phyloP scores from a whole-genome alignment of 2,888 invertebrate genomes.

The Ditula angustiorana region DNA sequence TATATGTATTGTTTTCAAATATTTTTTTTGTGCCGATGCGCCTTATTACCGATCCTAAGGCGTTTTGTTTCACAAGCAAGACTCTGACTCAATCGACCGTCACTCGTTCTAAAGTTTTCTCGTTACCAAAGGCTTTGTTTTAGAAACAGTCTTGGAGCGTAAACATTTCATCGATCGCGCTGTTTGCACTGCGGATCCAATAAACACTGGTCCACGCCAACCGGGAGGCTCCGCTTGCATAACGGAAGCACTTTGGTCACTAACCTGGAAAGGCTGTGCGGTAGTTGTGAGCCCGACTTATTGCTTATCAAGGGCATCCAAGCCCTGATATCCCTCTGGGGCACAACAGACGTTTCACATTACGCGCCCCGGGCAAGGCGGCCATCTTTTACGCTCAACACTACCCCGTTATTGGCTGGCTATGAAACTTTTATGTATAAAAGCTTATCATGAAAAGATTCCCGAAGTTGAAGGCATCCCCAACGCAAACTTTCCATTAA shows the following conservation, averaged over 20 bases:
- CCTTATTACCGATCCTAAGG: not conserved
- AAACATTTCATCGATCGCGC: conserved; percentile 18
- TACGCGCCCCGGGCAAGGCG: conserved; percentile 33
- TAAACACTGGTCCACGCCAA: conserved; percentile 4
- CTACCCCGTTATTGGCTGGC: conserved; percentile 23
- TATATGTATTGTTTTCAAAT: too few species aligned
- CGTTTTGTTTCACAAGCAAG: not conserved
- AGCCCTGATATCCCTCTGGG: conserved; percentile 40
- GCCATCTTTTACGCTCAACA: conserved; percentile 29
- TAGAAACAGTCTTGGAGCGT: conserved; percentile 24
- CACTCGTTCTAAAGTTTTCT: conserved; percentile 21
- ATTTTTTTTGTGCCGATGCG: not conserved
- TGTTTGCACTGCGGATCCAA: conserved; percentile 5
- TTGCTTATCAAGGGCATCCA: conserved; percentile 29
- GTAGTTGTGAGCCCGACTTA: conserved; percentile 21
- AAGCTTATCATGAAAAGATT: conserved; percentile 35
- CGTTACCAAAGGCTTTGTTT: conserved; percentile 31
- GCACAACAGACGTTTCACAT: conserved; percentile 42
- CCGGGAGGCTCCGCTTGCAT: not conserved
- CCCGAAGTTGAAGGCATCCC: conserved; percentile 22
- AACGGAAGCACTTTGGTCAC: not conserved
- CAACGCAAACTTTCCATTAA: conserved; percentile 30
- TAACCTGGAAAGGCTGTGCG: not conserved
- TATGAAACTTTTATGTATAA: conserved; percentile 33
- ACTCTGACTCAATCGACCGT: not conserved